These are phyloP conservation scores for Speoplatyrhinus poulsoni DNA, from an alignment of 2,113 vertebrate genomes.

Conservation along the genomic window DNA sequence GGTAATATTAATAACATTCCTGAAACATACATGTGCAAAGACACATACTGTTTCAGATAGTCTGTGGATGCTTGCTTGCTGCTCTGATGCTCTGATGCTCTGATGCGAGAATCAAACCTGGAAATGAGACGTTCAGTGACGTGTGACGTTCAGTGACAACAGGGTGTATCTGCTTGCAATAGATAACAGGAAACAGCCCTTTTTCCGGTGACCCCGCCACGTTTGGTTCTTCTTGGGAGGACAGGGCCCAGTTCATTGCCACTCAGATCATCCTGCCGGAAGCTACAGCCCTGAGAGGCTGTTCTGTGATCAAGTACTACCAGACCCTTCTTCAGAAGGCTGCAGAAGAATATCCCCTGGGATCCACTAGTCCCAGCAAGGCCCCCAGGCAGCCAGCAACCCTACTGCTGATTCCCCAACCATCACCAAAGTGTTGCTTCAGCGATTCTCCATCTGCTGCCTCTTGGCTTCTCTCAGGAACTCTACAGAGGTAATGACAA, in stretches of 20 bases:
- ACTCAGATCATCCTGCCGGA: slow-evolving; percentile 65
- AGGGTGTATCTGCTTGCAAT: slow-evolving; percentile 17
- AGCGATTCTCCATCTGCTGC: slow-evolving; percentile 11
- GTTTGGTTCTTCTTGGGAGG: slow-evolving; percentile 4
- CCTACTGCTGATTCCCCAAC: slow-evolving; percentile 19
- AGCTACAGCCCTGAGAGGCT: slow-evolving; percentile 34
- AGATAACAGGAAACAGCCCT: slow-evolving; percentile 44
- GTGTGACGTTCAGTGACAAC: no score
- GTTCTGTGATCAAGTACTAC: slow-evolving; percentile 62
- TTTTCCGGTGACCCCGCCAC: slow-evolving; percentile 13
- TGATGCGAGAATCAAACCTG: not conserved
- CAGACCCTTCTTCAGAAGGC: slow-evolving; percentile 49
- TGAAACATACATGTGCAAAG: not conserved
- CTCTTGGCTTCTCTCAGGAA: slow-evolving; percentile 18
- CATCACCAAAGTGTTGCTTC: slow-evolving; percentile 36
- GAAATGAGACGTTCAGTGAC: no score
- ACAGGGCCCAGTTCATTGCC: slow-evolving; percentile 51
- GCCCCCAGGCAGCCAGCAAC: slow-evolving; percentile 2
- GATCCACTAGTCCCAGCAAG: slow-evolving; percentile 14
- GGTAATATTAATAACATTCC: slow-evolving; percentile 37
- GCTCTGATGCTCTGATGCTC: no score
- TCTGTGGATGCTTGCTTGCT: no score
- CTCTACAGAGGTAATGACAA: slow-evolving; percentile 46
- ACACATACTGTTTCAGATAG: not conserved
- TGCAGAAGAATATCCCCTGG: slow-evolving; percentile 23